Base-by-base conservation (phyloP, 2,113 vertebrate genomes). In the Dasyornis broadbenti region DNA sequence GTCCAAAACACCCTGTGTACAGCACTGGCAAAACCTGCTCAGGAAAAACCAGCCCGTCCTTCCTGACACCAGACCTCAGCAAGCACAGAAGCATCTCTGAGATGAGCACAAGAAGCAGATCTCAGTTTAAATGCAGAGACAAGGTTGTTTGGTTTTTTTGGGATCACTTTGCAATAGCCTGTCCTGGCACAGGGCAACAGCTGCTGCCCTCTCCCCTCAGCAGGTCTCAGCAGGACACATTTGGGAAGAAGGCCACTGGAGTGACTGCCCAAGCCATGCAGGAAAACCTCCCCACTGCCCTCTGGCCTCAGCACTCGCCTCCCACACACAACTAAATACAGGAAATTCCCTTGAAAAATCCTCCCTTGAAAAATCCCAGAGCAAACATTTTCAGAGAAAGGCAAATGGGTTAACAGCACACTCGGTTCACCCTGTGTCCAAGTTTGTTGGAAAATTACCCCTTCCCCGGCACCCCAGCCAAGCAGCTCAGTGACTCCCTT, bases 221-320 rank as follows among this genome's bases (percentile, higher is more conserved):
- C 59, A 68, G 49, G 52, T 56, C 17, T 52, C 1, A 1, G 47
- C 2, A 9, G 24, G 21, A 53, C 45, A 30, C 33, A 33, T 75
- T 6, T 35, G 77, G 69, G 47, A 45, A 71, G 14, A 33, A 57
- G 37, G 31, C 2, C 57, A 49, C 18, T 0, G 0, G 16, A 79
- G 50, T 3, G 8, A 64, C 44, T 0, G 0, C 20, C 10, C 2
- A 0, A 57, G 30, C 9, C 17, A 16, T 0, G 2, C 22, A 56
- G 20, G 28, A 72, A 66, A 87, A 72, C 16, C 40, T 90, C 40
- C 3, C 1, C 0, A 0, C 57, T 47, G 77, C 28, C 20, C 73
- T 60, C 19, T 0, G 0, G 66, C 53, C 85, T 13, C 82, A 57
- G 81, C 37, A 37, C 13, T 47, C 2, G 0, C 47, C 44, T 56